Conservation (phyloP, 2,113 vertebrate genomes). For the Canis aureus region DNA sequence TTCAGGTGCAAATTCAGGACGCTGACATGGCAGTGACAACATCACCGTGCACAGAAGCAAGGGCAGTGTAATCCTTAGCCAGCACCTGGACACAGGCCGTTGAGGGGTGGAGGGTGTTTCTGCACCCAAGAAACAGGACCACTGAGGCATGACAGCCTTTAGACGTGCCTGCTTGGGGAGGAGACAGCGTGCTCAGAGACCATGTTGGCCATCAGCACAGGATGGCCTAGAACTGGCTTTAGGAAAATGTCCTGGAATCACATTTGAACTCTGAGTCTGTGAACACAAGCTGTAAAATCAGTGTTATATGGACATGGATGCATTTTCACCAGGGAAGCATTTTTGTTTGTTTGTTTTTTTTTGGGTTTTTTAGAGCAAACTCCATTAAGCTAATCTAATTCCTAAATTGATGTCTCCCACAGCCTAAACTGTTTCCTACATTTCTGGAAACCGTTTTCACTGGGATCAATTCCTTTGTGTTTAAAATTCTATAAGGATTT, state of each 20-base stretch:
- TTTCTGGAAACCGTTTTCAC: conserved; percentile 25
- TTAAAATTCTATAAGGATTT: conserved; percentile 64
- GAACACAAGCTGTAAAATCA: not conserved
- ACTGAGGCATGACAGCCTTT: not conserved
- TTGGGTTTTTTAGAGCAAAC: not conserved
- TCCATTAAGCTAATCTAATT: conserved; percentile 64
- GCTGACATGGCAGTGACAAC: not conserved
- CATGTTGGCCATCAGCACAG: too few relatives aligned
- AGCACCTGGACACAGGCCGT: too few relatives aligned
- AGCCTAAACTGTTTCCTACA: not conserved
- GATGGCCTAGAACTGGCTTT: too few relatives aligned
- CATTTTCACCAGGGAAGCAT: conserved; percentile 10
- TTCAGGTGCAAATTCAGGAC: not conserved
- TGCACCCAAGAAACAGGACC: not conserved
- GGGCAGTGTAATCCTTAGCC: fast-evolving
- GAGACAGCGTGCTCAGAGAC: not conserved
- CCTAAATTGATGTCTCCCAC: conserved; percentile 18
- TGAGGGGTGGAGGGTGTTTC: too few relatives aligned
- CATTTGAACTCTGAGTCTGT: not conserved
- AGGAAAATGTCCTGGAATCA: not conserved
- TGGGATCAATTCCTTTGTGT: conserved; percentile 29
- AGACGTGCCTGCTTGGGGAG: not conserved
- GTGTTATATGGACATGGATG: not conserved
- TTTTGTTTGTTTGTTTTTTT: not conserved
- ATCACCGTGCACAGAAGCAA: not conserved